A percentile compares a stretch with the other conserved stretches of the same genome.
Conservation (phyloP, 2,113 vertebrate species). For the Scytalopus superciliaris region DNA sequence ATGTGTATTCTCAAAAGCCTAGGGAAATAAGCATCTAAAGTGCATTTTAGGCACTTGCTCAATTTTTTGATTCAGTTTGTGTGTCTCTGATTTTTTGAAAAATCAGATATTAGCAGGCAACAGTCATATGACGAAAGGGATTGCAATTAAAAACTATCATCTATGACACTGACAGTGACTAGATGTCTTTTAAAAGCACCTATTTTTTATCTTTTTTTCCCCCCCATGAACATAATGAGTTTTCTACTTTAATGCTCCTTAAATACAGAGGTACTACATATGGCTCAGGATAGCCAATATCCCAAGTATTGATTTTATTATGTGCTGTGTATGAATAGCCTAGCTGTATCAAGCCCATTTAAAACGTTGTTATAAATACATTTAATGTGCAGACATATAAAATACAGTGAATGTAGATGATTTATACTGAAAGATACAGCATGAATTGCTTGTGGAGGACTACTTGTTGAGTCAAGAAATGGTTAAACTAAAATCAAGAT, state of each 20-base stretch:
- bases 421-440: not conserved
- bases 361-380: not conserved
- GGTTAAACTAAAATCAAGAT: not conserved
- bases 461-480: not conserved
- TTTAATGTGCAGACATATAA: not conserved
- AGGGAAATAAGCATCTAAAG: not conserved
- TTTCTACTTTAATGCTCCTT: not conserved
- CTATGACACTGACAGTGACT: accelerated
- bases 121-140: not conserved
- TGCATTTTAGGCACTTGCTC: not conserved
- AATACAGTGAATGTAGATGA: not conserved
- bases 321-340: not conserved
- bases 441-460: not conserved
- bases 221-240: not conserved
- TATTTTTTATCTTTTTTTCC: not conserved
- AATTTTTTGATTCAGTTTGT: not conserved
- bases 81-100: not conserved
- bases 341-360: not conserved
- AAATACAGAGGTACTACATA: not conserved
- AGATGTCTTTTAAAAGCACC: not conserved
- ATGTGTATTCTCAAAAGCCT: not conserved
- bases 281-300: not conserved
- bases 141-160: not conserved
- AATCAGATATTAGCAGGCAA: not conserved
- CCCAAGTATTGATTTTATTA: not conserved